phyloP scores from a whole-genome alignment of 2,797 vertebrate species.

The Brachyalestes nurse region DNA sequence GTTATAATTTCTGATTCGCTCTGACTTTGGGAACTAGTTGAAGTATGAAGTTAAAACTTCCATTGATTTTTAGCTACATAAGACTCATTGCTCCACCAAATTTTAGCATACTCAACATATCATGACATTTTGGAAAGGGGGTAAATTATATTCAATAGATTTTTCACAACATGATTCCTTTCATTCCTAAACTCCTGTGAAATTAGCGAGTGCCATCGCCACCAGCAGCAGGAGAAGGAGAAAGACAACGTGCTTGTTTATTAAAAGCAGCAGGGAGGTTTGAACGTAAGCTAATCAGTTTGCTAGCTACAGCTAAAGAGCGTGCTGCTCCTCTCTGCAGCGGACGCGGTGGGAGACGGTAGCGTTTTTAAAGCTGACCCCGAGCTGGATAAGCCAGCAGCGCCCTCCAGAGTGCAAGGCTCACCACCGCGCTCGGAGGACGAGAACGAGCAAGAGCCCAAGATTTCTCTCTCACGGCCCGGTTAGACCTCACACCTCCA shows the following conservation, averaged over 20 bases:
- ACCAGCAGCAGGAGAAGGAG: not conserved
- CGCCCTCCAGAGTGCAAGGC: constrained; percentile 6
- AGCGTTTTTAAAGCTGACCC: constrained; percentile 35
- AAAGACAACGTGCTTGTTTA: not conserved
- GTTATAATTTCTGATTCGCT: too few species aligned
- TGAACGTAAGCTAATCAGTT: not conserved
- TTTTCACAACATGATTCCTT: too few species aligned
- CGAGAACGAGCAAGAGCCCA: constrained; percentile 24
- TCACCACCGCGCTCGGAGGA: constrained; percentile 7
- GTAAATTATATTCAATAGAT: too few species aligned
- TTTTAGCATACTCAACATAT: too few species aligned
- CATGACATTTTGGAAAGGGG: too few species aligned
- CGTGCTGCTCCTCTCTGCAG: constrained; percentile 33
- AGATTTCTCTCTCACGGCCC: constrained; percentile 23
- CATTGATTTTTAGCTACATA: too few species aligned
- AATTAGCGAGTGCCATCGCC: not conserved
- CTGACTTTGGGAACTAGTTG: too few species aligned
- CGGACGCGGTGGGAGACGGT: constrained; percentile 15
- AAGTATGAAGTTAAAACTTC: too few species aligned
- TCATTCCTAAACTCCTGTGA: too few species aligned
- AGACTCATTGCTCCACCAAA: too few species aligned
- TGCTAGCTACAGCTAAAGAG: constrained; percentile 9
- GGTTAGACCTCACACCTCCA: constrained; percentile 43
- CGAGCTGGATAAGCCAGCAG: constrained; percentile 33
- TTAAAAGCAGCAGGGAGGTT: constrained; percentile 28